A percentile compares a stretch with the other conserved stretches of the same genome.
These are phyloP conservation scores for Drosophila biarmipes DNA, from an alignment of 1,140 invertebrate species.

Conservation along the genomic window DNA sequence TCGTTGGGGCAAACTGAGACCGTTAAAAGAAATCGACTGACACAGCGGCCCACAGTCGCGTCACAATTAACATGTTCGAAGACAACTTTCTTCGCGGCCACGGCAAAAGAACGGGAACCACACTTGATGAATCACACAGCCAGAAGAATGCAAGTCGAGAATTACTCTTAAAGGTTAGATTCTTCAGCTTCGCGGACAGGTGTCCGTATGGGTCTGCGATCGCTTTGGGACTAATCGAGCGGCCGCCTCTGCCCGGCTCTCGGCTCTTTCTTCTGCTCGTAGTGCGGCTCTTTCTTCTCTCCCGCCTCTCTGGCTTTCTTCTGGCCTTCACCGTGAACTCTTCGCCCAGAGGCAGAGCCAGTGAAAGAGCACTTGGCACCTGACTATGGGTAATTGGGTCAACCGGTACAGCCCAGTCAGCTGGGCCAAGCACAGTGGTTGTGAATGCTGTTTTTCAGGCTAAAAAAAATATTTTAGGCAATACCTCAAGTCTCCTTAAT, in stretches of 20 bases:
- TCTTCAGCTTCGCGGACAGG: conserved; percentile 23
- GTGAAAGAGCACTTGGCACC: conserved; percentile 38
- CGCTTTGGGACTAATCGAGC: conserved; percentile 68
- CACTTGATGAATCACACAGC: conserved; percentile 57
- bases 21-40: conserved; percentile 50
- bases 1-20: conserved; percentile 11
- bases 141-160: conserved; percentile 50
- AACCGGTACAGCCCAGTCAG: conserved; percentile 64
- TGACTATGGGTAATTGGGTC: conserved; percentile 57
- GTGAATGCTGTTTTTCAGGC: neutral
- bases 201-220: conserved; percentile 40
- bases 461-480: too few relatives aligned
- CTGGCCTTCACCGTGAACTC: conserved; percentile 36
- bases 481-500: too few relatives aligned
- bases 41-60: conserved; percentile 9
- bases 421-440: conserved; percentile 15
- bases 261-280: conserved; percentile 1
- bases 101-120: conserved; percentile 19
- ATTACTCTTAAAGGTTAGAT: conserved; percentile 1
- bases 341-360: conserved; percentile 8
- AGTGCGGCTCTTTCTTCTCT: neutral
- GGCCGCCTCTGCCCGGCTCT: conserved; percentile 6
- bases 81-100: conserved; percentile 67
- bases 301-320: conserved; percentile 6
- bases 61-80: conserved; percentile 73